A percentile compares a stretch with the other conserved stretches of the same genome.
These are phyloP conservation scores for Barnardius zonarius DNA, from an alignment of 2,113 vertebrate genomes.

Conservation along the genomic window DNA sequence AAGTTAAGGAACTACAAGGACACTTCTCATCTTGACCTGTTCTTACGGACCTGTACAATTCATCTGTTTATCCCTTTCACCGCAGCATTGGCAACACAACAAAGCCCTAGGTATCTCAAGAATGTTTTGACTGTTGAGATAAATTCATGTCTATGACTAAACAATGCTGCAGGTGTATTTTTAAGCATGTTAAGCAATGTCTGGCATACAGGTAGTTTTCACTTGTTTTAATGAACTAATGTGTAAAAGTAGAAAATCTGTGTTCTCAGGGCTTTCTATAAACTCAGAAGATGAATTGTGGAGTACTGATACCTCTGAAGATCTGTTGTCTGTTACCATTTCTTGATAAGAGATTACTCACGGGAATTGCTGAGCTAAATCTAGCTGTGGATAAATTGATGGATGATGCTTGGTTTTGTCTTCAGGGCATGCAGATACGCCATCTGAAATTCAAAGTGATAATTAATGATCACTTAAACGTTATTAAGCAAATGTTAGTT, in stretches of 20 bases:
- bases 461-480: neutral
- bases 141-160: neutral
- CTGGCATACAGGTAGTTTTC: neutral
- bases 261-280: neutral
- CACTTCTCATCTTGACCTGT: neutral
- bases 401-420: conserved; percentile 20
- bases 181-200: neutral
- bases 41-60: neutral
- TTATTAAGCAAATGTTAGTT: neutral
- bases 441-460: conserved; percentile 64
- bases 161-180: neutral
- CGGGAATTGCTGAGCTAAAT: conserved; percentile 56
- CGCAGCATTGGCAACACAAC: neutral
- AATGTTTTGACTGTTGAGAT: neutral
- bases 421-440: conserved; percentile 16
- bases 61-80: neutral
- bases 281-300: neutral
- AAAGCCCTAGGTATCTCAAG: neutral
- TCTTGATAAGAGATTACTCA: conserved; percentile 58
- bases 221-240: neutral
- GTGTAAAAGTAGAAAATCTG: neutral
- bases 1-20: neutral
- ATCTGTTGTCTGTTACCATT: neutral
- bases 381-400: conserved; percentile 60
- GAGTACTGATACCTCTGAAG: neutral